Base-by-base conservation (phyloP, 2,797 vertebrate species). In the Premnoplex brunnescens region DNA sequence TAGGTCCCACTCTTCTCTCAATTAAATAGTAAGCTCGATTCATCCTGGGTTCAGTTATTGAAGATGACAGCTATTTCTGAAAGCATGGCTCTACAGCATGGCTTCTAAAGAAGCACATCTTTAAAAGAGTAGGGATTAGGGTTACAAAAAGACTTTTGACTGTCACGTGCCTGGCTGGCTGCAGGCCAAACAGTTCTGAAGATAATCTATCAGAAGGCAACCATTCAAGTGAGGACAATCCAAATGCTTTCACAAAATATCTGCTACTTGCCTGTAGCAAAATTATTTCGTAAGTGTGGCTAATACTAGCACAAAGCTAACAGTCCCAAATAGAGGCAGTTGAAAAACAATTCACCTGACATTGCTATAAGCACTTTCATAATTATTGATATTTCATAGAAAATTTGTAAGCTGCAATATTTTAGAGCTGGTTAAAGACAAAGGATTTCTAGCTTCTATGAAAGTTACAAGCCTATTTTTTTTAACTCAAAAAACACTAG, bases 331-430 rank as follows among this genome's bases (percentile, higher is more conserved):
- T 8, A 69, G 39, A 79, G 71, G 48, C 22, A 74, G 39, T 0
- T 62, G 78, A 72, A 92, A 91, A 94, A 49, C 20, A 84, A 62
- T 60, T 67, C 85, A 13, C 34, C 36, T 41, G 46, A 86, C 32
- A 18, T 48, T 19, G 14, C 28, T 69, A 26, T 36, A 37, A 81
- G 48, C 9, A 41, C 26, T 69, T 83, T 24, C 28, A 55, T 56
- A 48, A 63, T 30, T 55, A 66, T 5, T 44, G 27, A 36, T 49
- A 78, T 30, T 69, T 77, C 56, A 24, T 2, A 55, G n/a, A 41
- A 75, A 37, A 83, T 55, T 69, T 13, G 6, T 36, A 77, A 85
- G 15, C 6, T 63, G 8, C 46, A 56, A 8, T 51, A 64, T 75
- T 89, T 91, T 60, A 60, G 28, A 91, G 28, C 16, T 44, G 36